Conservation (phyloP, 2,888 invertebrate species). For the Poecilobothrus nobilitatus region DNA sequence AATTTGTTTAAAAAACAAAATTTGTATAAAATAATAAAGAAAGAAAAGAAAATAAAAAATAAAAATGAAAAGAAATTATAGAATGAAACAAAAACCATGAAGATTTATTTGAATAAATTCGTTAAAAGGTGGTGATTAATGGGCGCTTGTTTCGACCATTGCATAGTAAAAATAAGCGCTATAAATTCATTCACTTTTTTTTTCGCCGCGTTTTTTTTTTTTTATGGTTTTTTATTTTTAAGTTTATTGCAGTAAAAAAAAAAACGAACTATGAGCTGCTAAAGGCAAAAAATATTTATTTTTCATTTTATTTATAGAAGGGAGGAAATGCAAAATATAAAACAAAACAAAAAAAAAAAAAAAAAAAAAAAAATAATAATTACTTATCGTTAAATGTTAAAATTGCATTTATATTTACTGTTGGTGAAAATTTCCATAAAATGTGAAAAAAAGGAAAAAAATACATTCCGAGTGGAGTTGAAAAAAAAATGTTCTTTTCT, state of each 20-base stretch:
- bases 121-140: conserved; percentile 18
- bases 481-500: no score
- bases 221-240: no score
- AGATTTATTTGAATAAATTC: conserved; percentile 19
- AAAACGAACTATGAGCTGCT: background rate
- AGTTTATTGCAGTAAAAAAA: background rate
- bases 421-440: background rate
- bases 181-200: background rate
- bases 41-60: background rate
- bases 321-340: background rate
- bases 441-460: no score
- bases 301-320: background rate
- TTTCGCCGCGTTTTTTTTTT: background rate
- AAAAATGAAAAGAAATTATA: background rate
- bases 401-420: background rate
- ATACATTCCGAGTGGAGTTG: no score
- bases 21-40: background rate
- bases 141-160: conserved; percentile 7
- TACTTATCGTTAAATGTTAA: background rate
- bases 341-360: background rate
- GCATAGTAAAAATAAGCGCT: conserved; percentile 1
- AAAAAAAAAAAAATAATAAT: no score
- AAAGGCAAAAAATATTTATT: background rate
- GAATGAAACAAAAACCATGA: background rate
- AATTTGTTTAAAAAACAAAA: background rate